Evolutionary conservation across 2,888 invertebrate genomes (phyloP).

Genomic region (Amblyjoppa proteus): DNA sequence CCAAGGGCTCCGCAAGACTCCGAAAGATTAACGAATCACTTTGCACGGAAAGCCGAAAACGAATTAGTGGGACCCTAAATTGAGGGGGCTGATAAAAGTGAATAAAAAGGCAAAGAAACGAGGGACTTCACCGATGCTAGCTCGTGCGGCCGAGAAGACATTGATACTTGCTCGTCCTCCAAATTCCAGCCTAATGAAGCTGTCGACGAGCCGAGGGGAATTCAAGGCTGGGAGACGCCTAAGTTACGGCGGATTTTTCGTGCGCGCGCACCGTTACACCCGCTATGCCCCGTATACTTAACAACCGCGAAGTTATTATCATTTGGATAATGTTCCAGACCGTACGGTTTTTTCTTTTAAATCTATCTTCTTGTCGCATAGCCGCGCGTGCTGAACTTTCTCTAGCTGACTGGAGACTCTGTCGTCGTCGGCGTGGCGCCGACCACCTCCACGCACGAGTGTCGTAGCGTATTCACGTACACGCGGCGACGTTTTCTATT

Average conservation of each 20-base stretch:
- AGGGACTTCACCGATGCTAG: slow-evolving; percentile 22
- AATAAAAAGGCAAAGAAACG: slow-evolving; percentile 9
- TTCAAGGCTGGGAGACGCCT: slow-evolving; percentile 30
- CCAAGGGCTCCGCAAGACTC: slow-evolving; percentile 17
- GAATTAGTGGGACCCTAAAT: slow-evolving; percentile 24
- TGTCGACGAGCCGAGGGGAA: slow-evolving; percentile 54
- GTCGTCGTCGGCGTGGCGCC: slow-evolving; percentile 26
- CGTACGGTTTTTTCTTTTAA: slow-evolving; percentile 13
- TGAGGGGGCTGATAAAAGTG: slow-evolving; percentile 6
- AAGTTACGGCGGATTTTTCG: slow-evolving; percentile 58
- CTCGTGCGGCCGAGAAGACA: slow-evolving; percentile 30
- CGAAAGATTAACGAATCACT: slow-evolving; percentile 59
- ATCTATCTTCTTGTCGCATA: slow-evolving; percentile 24
- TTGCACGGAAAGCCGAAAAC: slow-evolving; percentile 48
- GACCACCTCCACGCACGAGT: slow-evolving; percentile 4
- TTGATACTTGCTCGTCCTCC: slow-evolving; percentile 62
- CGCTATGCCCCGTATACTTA: background rate
- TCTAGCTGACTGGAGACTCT: slow-evolving; percentile 27
- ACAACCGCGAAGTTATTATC: slow-evolving; percentile 55
- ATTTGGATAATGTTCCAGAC: slow-evolving; percentile 46
- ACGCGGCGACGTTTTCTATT: slow-evolving; percentile 29
- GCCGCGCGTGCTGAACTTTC: slow-evolving; percentile 33
- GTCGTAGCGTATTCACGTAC: slow-evolving; percentile 10
- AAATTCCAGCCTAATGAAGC: slow-evolving; percentile 76
- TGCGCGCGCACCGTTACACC: slow-evolving; percentile 65